phyloP scores from a whole-genome alignment of 64 coral and sea anemone genomes.

The Stylophora pistillata region DNA sequence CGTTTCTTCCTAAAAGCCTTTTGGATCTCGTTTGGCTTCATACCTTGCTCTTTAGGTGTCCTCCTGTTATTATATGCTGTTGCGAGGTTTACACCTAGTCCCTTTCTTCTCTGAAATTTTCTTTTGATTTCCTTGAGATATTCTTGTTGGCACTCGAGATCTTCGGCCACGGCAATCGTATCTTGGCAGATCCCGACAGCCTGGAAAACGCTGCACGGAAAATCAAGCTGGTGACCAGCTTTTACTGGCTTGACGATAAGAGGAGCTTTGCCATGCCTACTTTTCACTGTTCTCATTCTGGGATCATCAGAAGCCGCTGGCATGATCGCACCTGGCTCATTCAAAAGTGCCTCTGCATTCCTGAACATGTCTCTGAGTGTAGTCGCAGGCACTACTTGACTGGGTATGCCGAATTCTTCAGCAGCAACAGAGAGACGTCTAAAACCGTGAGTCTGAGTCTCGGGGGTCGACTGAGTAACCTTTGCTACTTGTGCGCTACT shows the following conservation, averaged over 20 bases:
- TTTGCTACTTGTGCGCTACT: too few relatives aligned
- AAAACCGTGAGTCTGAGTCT: too few relatives aligned
- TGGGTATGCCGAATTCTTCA: too few relatives aligned
- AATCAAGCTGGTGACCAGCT: constrained; percentile 31
- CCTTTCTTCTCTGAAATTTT: background rate
- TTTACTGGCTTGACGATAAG: constrained; percentile 44
- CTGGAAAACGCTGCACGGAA: constrained; percentile 24
- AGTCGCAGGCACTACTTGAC: too few relatives aligned
- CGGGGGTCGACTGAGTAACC: too few relatives aligned
- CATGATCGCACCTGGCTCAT: constrained; percentile 43
- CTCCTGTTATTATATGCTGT: background rate
- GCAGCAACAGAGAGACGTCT: too few relatives aligned
- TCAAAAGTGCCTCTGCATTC: constrained; percentile 31
- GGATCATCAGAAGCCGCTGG: constrained; percentile 12
- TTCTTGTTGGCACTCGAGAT: background rate
- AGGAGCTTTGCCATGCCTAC: constrained; percentile 18
- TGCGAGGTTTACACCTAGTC: constrained; percentile 6
- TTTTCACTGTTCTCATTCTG: constrained; percentile 55
- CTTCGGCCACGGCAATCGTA: constrained; percentile 51
- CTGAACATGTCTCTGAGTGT: constrained; percentile 15
- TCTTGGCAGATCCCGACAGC: constrained; percentile 41
- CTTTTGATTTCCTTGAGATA: constrained; percentile 8
- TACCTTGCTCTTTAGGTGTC: background rate
- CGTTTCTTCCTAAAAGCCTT: too few relatives aligned
- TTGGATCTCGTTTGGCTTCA: background rate